These are phyloP conservation scores for Smittia aterrima DNA, from an alignment of 2,888 invertebrate species.

Conservation along the genomic window DNA sequence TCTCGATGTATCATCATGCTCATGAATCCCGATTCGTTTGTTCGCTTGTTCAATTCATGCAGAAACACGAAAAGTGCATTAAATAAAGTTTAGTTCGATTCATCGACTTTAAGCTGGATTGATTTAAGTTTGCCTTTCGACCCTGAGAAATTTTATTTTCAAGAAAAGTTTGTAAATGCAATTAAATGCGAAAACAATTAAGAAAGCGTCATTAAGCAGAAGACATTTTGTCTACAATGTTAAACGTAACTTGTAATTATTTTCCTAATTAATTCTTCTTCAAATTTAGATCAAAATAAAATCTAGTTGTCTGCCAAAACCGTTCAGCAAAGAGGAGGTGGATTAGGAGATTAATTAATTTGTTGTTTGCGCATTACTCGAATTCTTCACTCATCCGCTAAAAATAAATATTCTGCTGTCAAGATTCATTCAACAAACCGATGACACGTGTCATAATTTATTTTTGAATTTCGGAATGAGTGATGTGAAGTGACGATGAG, in stretches of 20 bases:
- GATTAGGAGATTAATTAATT: conserved; percentile 23
- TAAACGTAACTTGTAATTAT: background rate
- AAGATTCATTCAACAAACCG: background rate
- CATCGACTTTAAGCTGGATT: background rate
- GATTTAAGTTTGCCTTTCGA: background rate
- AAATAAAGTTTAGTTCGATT: background rate
- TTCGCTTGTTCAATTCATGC: background rate
- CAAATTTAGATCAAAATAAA: background rate
- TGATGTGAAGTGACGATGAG: background rate
- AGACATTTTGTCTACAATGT: conserved; percentile 15
- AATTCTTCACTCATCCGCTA: background rate
- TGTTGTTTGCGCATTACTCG: background rate
- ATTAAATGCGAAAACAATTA: conserved; percentile 8
- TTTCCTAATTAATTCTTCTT: conserved; percentile 20
- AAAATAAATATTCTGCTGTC: conserved; percentile 6
- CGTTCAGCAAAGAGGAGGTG: background rate
- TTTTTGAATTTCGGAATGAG: background rate
- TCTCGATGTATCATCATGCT: background rate
- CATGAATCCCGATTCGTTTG: background rate
- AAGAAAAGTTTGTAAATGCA: background rate
- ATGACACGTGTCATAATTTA: conserved; percentile 28
- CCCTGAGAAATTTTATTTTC: background rate
- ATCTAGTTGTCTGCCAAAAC: background rate
- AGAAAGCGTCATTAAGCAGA: background rate
- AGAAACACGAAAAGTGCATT: conserved; percentile 26